phyloP scores from a whole-genome alignment of 2,888 invertebrate species.

The Lycophotia porphyrea region DNA sequence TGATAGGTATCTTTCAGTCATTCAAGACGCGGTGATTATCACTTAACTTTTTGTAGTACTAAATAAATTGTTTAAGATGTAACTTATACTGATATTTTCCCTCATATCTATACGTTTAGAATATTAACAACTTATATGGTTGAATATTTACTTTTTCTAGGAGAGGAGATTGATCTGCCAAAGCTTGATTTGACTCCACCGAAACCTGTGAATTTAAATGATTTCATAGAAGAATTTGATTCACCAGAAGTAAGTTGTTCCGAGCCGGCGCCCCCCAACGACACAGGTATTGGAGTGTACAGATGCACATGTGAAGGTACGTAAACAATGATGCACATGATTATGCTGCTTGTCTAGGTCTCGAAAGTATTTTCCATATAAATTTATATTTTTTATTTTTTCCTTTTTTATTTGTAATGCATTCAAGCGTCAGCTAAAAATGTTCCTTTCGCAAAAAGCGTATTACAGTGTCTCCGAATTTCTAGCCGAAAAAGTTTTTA shows the following conservation, averaged over 20 bases:
- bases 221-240: background rate
- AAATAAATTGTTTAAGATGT: background rate
- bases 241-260: background rate
- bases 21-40: background rate
- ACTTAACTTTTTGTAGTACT: background rate
- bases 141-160: conserved; percentile 5
- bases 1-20: conserved; percentile 3
- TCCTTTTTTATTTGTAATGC: too few species aligned
- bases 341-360: background rate
- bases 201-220: background rate
- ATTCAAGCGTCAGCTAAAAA: too few species aligned
- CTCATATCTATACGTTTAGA: background rate
- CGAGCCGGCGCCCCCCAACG: background rate
- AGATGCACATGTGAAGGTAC: background rate
- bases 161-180: conserved; percentile 13
- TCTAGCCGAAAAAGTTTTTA: too few species aligned
- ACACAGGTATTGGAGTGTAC: background rate
- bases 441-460: too few species aligned
- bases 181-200: background rate
- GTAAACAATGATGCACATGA: background rate
- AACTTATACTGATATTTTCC: background rate
- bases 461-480: too few species aligned
- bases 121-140: background rate
- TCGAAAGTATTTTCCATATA: too few species aligned
- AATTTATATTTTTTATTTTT: too few species aligned